phyloP scores from a whole-genome alignment of 2,113 vertebrate species.

The Eretmochelys imbricata region DNA sequence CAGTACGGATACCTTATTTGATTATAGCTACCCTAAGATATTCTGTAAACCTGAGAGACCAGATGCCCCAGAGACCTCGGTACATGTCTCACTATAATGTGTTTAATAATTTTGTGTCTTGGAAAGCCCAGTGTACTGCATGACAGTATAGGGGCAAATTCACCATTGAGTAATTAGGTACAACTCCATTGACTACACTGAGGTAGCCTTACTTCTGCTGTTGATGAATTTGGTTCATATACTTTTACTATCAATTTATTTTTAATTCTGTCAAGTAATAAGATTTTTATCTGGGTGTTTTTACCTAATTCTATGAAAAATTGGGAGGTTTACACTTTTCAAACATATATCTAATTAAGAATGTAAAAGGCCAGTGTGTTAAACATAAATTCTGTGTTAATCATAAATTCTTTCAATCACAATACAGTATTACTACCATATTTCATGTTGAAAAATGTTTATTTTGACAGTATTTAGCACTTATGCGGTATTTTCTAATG shows the following conservation, averaged over 20 bases:
- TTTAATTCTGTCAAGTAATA: not conserved
- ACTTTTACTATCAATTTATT: not conserved
- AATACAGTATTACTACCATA: not conserved
- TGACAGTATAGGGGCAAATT: not conserved
- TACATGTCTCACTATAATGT: not conserved
- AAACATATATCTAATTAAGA: not conserved
- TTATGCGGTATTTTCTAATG: not conserved
- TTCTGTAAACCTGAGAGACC: not conserved
- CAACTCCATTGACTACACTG: not conserved
- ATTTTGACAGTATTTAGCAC: not conserved
- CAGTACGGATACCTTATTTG: not conserved
- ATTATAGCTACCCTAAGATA: not conserved
- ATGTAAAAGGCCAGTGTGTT: not conserved
- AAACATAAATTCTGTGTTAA: not conserved
- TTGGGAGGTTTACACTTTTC: not conserved
- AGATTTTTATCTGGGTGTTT: not conserved
- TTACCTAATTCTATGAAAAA: not conserved
- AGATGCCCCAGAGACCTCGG: not conserved
- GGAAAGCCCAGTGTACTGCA: not conserved
- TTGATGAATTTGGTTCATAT: not conserved
- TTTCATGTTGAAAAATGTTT: not conserved
- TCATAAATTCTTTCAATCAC: not conserved
- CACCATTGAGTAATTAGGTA: not conserved
- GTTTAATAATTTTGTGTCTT: not conserved
- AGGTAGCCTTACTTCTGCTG: not conserved